phyloP scores from a whole-genome alignment of 2,888 invertebrate species.

The Isotomurus palustris region DNA sequence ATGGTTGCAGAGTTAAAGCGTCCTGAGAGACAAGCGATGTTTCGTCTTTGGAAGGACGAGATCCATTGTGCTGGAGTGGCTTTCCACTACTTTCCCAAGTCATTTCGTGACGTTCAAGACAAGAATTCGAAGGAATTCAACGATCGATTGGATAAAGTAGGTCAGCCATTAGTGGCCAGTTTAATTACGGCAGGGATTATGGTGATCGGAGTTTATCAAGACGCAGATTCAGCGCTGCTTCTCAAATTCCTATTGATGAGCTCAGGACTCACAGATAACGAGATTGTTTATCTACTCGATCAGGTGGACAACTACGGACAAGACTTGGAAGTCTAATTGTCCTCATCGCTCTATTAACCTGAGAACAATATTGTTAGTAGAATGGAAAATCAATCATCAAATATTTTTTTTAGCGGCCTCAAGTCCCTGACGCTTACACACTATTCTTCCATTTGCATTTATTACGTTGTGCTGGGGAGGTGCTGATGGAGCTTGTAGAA shows the following conservation, averaged over 20 bases:
- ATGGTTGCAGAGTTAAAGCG: constrained; percentile 62
- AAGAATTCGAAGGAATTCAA: constrained; percentile 36
- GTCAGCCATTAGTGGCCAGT: constrained; percentile 66
- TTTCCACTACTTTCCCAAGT: constrained; percentile 93
- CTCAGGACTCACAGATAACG: constrained; percentile 73
- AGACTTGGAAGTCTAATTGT: too few relatives aligned
- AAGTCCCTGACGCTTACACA: too few relatives aligned
- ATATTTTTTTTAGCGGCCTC: too few relatives aligned
- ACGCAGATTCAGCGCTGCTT: constrained; percentile 81
- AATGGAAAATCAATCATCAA: too few relatives aligned
- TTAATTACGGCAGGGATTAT: constrained; percentile 93
- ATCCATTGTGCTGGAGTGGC: constrained; percentile 93
- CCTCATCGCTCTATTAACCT: too few relatives aligned
- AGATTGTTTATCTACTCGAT: constrained; percentile 80
- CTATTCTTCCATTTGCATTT: too few relatives aligned
- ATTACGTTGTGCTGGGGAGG: too few relatives aligned
- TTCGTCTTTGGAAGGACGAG: constrained; percentile 66
- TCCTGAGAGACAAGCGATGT: constrained; percentile 63
- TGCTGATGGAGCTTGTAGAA: too few relatives aligned
- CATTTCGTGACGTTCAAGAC: constrained; percentile 54
- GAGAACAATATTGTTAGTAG: too few relatives aligned
- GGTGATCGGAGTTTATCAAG: constrained; percentile 74
- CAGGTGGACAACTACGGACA: constrained; percentile 87
- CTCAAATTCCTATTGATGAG: constrained; percentile 94
- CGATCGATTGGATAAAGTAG: constrained; percentile 36